phyloP scores from a whole-genome alignment of 2,888 invertebrate genomes.

The Tipula confusa region DNA sequence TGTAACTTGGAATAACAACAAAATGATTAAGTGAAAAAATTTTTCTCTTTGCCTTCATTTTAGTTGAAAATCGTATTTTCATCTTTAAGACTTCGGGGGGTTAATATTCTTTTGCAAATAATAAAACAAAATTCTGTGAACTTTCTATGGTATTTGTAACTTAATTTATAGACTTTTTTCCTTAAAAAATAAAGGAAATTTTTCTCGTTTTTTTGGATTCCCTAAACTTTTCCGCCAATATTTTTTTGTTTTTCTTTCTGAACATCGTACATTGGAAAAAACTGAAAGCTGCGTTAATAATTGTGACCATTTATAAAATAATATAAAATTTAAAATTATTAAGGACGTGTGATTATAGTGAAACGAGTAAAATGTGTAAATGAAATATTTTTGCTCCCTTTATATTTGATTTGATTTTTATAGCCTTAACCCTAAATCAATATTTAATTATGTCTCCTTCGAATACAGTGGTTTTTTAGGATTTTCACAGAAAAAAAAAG shows the following conservation, averaged over 20 bases:
- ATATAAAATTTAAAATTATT: neutral
- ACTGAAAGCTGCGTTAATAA: neutral
- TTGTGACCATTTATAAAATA: neutral
- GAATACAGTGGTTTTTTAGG: neutral
- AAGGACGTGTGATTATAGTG: neutral
- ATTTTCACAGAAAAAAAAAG: neutral
- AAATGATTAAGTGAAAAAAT: slow-evolving; percentile 6
- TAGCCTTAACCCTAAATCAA: neutral
- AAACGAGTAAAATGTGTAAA: neutral
- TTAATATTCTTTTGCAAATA: neutral
- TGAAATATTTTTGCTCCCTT: neutral
- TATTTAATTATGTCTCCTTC: neutral
- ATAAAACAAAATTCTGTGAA: neutral
- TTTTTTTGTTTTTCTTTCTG: neutral
- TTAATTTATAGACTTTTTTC: neutral
- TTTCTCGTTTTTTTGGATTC: neutral
- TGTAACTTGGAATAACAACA: neutral
- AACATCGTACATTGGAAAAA: neutral
- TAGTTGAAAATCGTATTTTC: neutral
- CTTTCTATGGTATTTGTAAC: neutral
- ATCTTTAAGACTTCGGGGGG: neutral
- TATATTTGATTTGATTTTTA: neutral
- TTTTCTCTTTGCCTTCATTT: neutral
- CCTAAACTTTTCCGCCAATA: neutral
- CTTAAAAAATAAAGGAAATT: neutral